These are phyloP conservation scores for Cerastis leucographa DNA, from an alignment of 2,888 invertebrate species.

Conservation along the genomic window DNA sequence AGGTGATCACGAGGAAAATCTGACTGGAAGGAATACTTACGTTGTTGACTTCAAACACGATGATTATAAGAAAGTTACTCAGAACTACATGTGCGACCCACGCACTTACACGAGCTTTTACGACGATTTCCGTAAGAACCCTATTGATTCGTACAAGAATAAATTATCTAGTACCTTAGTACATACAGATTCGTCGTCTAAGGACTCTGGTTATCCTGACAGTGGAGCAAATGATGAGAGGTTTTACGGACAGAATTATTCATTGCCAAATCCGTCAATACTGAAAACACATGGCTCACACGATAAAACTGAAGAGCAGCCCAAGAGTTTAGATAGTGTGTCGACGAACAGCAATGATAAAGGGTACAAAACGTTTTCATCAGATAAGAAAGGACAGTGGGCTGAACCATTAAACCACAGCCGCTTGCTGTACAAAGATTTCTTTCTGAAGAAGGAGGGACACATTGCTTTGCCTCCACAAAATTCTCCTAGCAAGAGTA, in stretches of 20 bases:
- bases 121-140: conserved; percentile 80
- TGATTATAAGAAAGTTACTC: conserved; percentile 68
- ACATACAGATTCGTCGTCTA: conserved; percentile 85
- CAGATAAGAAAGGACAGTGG: conserved; percentile 77
- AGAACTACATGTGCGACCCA: conserved; percentile 75
- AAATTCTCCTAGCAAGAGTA: conserved; percentile 80
- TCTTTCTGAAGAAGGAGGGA: conserved; percentile 86
- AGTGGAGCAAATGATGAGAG: conserved; percentile 83
- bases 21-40: conserved; percentile 67
- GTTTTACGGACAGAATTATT: conserved; percentile 77
- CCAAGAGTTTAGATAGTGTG: conserved; percentile 83
- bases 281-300: conserved; percentile 75
- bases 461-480: conserved; percentile 83
- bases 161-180: conserved; percentile 81
- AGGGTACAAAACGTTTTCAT: conserved; percentile 74
- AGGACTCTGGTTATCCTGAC: conserved; percentile 87
- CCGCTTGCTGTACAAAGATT: conserved; percentile 87
- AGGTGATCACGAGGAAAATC: conserved; percentile 62
- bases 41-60: conserved; percentile 69
- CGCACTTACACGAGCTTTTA: conserved; percentile 84
- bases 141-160: conserved; percentile 72
- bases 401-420: conserved; percentile 85
- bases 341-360: conserved; percentile 79
- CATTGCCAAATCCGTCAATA: conserved; percentile 79
- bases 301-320: conserved; percentile 76